Evolutionary conservation across 2,797 vertebrate species (phyloP).

Genomic region (Selene dorsalis): DNA sequence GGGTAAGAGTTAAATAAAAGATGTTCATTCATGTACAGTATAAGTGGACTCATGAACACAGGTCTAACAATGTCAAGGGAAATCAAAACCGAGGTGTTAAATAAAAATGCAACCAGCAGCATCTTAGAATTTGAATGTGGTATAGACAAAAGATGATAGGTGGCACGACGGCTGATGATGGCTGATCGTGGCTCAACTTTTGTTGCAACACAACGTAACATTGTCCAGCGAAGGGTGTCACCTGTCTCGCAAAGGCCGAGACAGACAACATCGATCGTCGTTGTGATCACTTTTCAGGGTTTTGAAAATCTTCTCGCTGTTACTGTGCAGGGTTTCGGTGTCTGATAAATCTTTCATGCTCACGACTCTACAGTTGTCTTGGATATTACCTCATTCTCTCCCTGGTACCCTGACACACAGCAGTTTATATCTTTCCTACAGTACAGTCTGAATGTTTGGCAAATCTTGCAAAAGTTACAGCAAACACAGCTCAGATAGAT

Average conservation of each 20-base stretch:
- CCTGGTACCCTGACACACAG: not conserved
- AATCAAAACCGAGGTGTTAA: not conserved
- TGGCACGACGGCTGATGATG: too few relatives aligned
- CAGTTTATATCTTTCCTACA: not conserved
- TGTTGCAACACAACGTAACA: not conserved
- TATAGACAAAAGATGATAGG: not conserved
- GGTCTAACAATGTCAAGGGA: not conserved
- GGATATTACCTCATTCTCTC: not conserved
- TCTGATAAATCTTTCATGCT: not conserved
- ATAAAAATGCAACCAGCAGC: not conserved
- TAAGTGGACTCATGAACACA: not conserved
- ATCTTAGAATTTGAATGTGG: too few relatives aligned
- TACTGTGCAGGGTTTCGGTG: not conserved
- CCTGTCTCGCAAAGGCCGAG: too few relatives aligned
- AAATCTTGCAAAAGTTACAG: not conserved
- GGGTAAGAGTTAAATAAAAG: conserved; percentile 1
- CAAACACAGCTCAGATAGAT: not conserved
- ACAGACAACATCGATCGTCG: not conserved
- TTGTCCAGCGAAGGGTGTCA: not conserved
- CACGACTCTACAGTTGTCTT: not conserved
- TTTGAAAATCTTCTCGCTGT: not conserved
- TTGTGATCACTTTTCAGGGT: not conserved
- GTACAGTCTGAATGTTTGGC: not conserved
- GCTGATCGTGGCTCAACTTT: not conserved
- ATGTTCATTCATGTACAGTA: conserved; percentile 8